A percentile compares a stretch with the other conserved stretches of the same genome.
Evolutionary conservation across 2,888 invertebrate genomes (phyloP).

Genomic region (Meiosimyza platycephala): DNA sequence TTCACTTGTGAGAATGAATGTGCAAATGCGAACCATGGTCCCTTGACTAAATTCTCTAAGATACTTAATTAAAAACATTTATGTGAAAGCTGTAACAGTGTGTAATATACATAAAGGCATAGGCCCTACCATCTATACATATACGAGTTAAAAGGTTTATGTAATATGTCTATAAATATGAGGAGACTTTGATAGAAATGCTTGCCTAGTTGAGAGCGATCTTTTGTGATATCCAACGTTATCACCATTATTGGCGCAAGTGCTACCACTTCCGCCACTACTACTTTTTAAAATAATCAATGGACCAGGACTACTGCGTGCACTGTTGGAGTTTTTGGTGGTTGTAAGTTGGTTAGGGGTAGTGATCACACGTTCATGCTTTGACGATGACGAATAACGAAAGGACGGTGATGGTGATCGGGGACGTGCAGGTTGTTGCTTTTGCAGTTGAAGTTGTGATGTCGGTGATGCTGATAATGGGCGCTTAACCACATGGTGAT

Average conservation of each 20-base stretch:
- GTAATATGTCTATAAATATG: not conserved
- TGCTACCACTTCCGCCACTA: constrained; percentile 39
- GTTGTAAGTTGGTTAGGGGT: constrained; percentile 36
- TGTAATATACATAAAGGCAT: no score
- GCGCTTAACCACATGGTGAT: constrained; percentile 18
- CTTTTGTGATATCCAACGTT: constrained; percentile 50
- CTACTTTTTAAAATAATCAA: constrained; percentile 45
- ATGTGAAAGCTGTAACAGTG: no score
- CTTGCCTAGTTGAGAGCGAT: constrained; percentile 53
- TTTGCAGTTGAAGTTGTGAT: constrained; percentile 29
- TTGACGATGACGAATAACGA: constrained; percentile 50
- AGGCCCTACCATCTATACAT: not conserved
- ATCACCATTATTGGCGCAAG: constrained; percentile 43
- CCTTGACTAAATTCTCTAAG: no score
- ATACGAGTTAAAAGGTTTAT: not conserved
- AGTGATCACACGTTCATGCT: constrained; percentile 48
- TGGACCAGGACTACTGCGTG: constrained; percentile 44
- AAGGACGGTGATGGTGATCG: constrained; percentile 50
- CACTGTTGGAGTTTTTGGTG: constrained; percentile 36
- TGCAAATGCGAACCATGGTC: no score
- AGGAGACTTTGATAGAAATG: constrained; percentile 10
- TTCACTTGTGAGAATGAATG: no score
- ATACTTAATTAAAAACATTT: no score
- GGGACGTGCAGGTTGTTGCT: constrained; percentile 44
- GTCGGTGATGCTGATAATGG: constrained; percentile 17